Conservation (phyloP, 2,797 vertebrate genomes). For the Choloepus didactylus region DNA sequence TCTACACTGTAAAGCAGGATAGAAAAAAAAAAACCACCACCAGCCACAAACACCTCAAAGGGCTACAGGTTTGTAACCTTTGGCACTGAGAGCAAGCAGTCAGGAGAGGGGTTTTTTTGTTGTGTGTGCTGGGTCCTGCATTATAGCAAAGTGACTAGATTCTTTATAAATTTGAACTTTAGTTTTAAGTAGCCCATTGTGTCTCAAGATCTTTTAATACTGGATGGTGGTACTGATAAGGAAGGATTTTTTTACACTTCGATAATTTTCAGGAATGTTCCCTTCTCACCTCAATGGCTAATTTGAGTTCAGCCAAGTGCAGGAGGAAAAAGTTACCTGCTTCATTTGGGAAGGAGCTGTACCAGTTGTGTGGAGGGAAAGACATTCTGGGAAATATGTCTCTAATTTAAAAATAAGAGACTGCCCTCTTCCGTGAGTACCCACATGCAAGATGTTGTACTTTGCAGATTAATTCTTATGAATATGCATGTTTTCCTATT, state of each 20-base stretch:
- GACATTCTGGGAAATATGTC: background rate
- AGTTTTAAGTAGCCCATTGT: background rate
- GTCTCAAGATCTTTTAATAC: background rate
- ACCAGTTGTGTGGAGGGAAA: background rate
- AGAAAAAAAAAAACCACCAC: background rate
- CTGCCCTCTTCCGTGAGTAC: background rate
- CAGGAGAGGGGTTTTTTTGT: no score
- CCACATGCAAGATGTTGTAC: background rate
- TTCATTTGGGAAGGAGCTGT: background rate
- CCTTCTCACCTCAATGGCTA: background rate
- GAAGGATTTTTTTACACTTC: background rate
- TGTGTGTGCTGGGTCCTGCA: background rate
- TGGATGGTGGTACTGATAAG: background rate
- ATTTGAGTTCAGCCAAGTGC: background rate
- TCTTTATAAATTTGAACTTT: conserved; percentile 42
- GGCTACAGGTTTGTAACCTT: background rate
- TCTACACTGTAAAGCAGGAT: background rate
- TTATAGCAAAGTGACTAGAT: background rate
- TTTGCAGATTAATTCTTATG: background rate
- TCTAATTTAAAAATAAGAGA: conserved; percentile 6
- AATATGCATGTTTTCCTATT: background rate
- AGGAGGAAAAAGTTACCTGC: background rate
- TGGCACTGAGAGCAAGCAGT: background rate
- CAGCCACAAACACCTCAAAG: background rate
- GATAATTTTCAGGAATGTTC: background rate